Conservation (phyloP, 2,113 vertebrate genomes). For the Cyanoliseus patagonus region DNA sequence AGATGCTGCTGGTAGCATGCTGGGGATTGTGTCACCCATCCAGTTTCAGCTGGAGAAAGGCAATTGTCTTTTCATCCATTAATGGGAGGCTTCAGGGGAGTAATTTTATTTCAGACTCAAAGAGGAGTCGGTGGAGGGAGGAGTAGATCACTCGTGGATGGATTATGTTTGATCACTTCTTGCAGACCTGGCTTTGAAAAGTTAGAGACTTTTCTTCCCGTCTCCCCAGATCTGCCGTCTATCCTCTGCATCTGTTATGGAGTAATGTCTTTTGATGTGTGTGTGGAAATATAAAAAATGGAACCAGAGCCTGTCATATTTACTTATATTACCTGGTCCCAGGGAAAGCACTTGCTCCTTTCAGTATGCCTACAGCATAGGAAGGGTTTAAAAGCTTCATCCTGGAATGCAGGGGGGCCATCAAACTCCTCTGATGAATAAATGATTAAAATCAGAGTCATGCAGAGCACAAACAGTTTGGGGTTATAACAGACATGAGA, state of each 20-base stretch:
- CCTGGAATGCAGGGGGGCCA: conserved; percentile 46
- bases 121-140: neutral
- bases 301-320: conserved; percentile 69
- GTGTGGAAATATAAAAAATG: conserved; percentile 28
- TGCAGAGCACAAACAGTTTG: conserved; percentile 29
- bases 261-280: conserved; percentile 71
- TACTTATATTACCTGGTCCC: conserved; percentile 64
- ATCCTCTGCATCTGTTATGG: conserved; percentile 65
- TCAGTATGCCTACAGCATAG: conserved; percentile 58
- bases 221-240: conserved; percentile 63
- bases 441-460: conserved; percentile 67
- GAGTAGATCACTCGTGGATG: neutral
- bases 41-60: neutral
- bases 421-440: conserved; percentile 58
- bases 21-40: neutral
- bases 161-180: conserved; percentile 51
- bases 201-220: conserved; percentile 21
- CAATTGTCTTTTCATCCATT: neutral
- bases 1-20: accelerated
- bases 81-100: conserved; percentile 15
- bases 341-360: conserved; percentile 64
- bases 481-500: conserved; percentile 46
- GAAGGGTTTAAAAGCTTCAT: conserved; percentile 64
- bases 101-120: conserved; percentile 19
- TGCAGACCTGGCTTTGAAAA: conserved; percentile 46